Base-by-base conservation (phyloP, 2,888 invertebrate genomes). In the Synergus gifuensis region DNA sequence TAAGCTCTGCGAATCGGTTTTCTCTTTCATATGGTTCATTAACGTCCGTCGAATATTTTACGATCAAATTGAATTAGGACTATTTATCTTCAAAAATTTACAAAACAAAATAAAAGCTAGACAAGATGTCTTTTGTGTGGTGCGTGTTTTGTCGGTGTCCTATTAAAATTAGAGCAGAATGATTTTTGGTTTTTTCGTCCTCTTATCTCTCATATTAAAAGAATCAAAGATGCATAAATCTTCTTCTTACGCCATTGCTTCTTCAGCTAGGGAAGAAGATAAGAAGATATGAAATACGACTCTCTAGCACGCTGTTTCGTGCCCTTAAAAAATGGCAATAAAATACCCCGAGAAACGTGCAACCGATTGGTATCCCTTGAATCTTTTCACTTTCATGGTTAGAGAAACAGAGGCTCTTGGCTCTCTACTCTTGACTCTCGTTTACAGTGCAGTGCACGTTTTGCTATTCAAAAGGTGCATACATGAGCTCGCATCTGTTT, bases 341-440 rank as follows among this genome's bases (percentile, higher is more conserved):
- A 73, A 73, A 73, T 73, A 73, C n/a, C 73, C 73, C 54, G 36
- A 54, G 54, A 73, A 73, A 73, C 73, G 73, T 73, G 73, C 73
- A 73, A 73, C 73, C 54, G 73, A 73, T 73, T 73, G 73, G 73
- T 73, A 73, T 73, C 73, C 73, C 54, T 73, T 54, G 73, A 36
- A 73, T 73, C 73, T 73, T 73, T 73, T 73, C 73, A 73, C 73
- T 73, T 73, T 73, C 54, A 73, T 36, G 73, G 36, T 49, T 54
- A 54, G 54, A 28, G 22, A 73, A 73, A 73, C 28, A 67, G 69
- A 69, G 73, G 73, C 49, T 73, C 18, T 18, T 42, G 42, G n/a
- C 69, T 69, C 49, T 66, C 9, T 9, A 3, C 63, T 40, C 66
- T 36, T 36, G 36, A 36, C 36, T 64, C 67, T 73, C 54, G 54